A percentile compares a stretch with the other conserved stretches of the same genome.
Evolutionary conservation across 2,888 invertebrate genomes (phyloP).

Genomic region (Dicyrtomina minuta): DNA sequence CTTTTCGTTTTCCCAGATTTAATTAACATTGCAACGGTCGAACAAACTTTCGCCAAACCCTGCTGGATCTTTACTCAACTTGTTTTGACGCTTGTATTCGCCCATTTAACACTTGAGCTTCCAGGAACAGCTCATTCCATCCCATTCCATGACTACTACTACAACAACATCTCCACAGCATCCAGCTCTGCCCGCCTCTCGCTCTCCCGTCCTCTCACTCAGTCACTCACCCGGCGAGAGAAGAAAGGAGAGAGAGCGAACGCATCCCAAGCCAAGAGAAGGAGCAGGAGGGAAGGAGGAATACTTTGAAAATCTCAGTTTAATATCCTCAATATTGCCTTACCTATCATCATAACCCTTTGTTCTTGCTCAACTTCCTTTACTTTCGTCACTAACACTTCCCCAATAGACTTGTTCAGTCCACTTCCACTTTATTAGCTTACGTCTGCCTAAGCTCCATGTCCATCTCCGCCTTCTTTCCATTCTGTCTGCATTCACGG

Average conservation of each 20-base stretch:
- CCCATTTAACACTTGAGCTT: conserved; percentile 51
- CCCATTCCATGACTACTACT: conserved; percentile 23
- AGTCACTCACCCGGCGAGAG: too few species aligned
- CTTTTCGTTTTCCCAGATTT: conserved; percentile 53
- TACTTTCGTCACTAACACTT: neutral
- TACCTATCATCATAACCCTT: conserved; percentile 14
- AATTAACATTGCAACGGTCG: conserved; percentile 54
- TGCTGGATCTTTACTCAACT: conserved; percentile 48
- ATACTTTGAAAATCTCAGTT: too few species aligned
- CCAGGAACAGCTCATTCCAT: conserved; percentile 44
- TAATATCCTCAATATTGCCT: neutral
- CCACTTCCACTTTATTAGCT: conserved; percentile 19
- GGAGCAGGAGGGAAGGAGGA: too few species aligned
- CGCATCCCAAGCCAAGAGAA: too few species aligned
- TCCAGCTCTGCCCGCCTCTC: conserved; percentile 12
- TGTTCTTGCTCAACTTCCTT: conserved; percentile 16
- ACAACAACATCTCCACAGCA: conserved; percentile 1
- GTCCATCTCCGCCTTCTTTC: neutral
- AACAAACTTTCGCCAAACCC: conserved; percentile 53
- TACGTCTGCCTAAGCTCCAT: neutral
- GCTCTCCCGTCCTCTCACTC: neutral
- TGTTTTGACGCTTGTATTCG: conserved; percentile 52
- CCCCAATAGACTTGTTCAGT: conserved; percentile 1
- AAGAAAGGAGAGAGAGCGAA: too few species aligned
- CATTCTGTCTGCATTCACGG: neutral